phyloP scores from a whole-genome alignment of 2,113 vertebrate species.

The Tricholaema leucomelas region DNA sequence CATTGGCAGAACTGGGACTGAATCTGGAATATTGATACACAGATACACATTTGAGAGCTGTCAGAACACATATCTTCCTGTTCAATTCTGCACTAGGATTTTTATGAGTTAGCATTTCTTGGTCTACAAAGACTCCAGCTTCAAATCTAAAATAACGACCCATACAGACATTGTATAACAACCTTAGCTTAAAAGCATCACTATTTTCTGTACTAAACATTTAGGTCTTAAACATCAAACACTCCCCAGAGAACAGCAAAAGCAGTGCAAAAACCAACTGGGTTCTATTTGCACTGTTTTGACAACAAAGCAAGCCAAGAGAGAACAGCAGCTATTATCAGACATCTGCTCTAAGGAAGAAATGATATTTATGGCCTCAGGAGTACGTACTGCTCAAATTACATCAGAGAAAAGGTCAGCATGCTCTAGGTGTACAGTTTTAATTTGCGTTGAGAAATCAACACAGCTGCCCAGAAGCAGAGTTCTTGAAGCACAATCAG shows the following conservation, averaged over 20 bases:
- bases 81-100: neutral
- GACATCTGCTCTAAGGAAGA: constrained; percentile 50
- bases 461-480: neutral
- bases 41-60: neutral
- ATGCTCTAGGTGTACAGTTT: neutral
- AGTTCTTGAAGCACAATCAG: neutral
- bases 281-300: constrained; percentile 48
- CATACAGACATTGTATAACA: neutral
- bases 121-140: neutral
- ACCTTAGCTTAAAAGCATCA: constrained; percentile 21
- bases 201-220: constrained; percentile 22
- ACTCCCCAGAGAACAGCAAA: constrained; percentile 14
- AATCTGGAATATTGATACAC: neutral
- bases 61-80: neutral
- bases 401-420: constrained; percentile 14
- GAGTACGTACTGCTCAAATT: constrained; percentile 26
- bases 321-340: constrained; percentile 39
- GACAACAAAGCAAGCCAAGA: constrained; percentile 50
- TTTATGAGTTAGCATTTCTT: constrained; percentile 24
- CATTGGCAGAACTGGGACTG: neutral
- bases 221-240: constrained; percentile 38
- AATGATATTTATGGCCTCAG: constrained; percentile 49
- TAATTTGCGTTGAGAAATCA: constrained; percentile 36
- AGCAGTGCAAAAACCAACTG: constrained; percentile 19
- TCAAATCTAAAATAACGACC: constrained; percentile 17